Base-by-base conservation (phyloP, 2,888 invertebrate species). In the Dermolepida albohirtum region DNA sequence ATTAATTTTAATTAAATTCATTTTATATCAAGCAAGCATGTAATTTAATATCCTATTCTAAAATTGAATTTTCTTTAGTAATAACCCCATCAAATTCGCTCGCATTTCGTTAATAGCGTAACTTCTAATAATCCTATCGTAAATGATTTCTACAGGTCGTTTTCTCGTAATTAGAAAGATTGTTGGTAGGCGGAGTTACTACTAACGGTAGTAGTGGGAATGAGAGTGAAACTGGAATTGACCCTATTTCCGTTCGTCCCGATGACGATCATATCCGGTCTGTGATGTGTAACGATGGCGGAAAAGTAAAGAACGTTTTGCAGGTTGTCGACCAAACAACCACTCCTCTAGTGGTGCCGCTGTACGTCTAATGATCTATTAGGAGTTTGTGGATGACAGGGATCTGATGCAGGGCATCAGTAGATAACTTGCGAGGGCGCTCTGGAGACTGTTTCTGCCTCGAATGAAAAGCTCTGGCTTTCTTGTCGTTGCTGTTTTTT, bases 211-310 rank as follows among this genome's bases (percentile, higher is more conserved):
- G 16, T 34, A 47, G 8, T 27, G 44, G 17, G 55, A 57, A 43
- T 11, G 47, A 39, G 34, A 27, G 34, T 47, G 27, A 71, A 73
- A 71, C 71, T 68, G 63, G 70, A 72, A 75, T 75, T 75, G 75
- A 74, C 74, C 74, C 74, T 75, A 75, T 75, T 75, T 75, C 75
- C 75, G 72, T 66, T 68, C 64, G 57, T 69, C 64, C 73, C 72
- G 74, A 75, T 75, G 75, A 71, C 69, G 71, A 73, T 75, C 74
- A 75, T 75, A 73, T 75, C 75, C 75, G 74, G 70, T 70, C 70
- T 54, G 70, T 73, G 70, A 73, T 71, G 71, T 34, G 57, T 54
- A 70, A 63, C 41, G 41, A 16, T 50, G 67, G 62, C 27, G 64
- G 72, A 29, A 54, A 29, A 47, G 47, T 62, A 27, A 57, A 57